Evolutionary conservation across 2,113 vertebrate genomes (phyloP).

Genomic region (Rhineura floridana): DNA sequence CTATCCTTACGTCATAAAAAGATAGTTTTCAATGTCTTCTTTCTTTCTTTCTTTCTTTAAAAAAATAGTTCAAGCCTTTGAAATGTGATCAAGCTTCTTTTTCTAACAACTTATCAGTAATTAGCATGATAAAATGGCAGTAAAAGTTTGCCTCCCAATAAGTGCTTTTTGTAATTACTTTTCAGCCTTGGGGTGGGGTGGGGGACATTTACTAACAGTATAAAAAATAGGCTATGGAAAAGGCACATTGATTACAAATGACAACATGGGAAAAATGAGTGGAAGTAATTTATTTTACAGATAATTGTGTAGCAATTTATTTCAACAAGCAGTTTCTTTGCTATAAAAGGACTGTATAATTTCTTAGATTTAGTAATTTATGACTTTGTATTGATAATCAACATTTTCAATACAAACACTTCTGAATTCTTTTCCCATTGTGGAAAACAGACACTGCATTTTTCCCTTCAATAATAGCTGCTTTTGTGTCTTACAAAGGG

Average conservation of each 20-base stretch:
- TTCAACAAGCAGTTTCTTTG: slow-evolving; percentile 49
- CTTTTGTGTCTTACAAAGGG: slow-evolving; percentile 4
- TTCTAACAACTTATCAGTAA: background rate
- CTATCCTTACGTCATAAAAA: background rate
- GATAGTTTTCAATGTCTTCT: no score
- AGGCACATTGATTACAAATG: slow-evolving; percentile 28
- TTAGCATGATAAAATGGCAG: background rate
- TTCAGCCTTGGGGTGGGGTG: background rate
- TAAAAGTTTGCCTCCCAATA: slow-evolving; percentile 28
- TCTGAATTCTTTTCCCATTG: slow-evolving; percentile 22
- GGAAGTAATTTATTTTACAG: slow-evolving; percentile 62
- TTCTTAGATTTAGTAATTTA: slow-evolving; percentile 47
- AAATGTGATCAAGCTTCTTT: background rate
- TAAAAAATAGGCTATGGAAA: background rate
- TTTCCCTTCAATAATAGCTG: slow-evolving; percentile 40
- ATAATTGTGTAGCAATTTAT: slow-evolving; percentile 55
- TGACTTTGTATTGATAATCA: slow-evolving; percentile 52
- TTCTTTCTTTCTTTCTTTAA: background rate
- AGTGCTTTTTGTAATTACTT: slow-evolving; percentile 25
- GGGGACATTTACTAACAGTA: slow-evolving; percentile 3
- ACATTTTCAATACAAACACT: slow-evolving; percentile 43
- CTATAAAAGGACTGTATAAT: slow-evolving; percentile 36
- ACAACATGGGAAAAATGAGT: slow-evolving; percentile 46
- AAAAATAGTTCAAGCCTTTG: background rate
- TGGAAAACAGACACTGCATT: slow-evolving; percentile 27